Evolutionary conservation across 2,113 vertebrate species (phyloP).

Genomic region (Cichladusa arquata): DNA sequence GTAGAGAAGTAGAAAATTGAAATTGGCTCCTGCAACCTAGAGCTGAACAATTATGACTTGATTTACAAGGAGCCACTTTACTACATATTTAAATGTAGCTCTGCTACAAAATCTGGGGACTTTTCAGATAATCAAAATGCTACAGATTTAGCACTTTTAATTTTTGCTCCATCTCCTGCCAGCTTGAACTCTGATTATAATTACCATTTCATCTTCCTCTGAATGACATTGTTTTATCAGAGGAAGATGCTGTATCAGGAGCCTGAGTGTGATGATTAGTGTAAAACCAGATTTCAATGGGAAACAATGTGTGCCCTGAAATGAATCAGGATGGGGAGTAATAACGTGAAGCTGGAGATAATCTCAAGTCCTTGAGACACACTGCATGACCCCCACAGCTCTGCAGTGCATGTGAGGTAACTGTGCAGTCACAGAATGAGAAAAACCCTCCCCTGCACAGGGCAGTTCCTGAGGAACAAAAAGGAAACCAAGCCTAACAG

Average conservation of each 20-base stretch:
- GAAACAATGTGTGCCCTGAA: slow-evolving; percentile 1
- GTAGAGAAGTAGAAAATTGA: slow-evolving; percentile 59
- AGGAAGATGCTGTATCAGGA: slow-evolving; percentile 46
- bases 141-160: slow-evolving; percentile 77
- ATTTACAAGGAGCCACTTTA: slow-evolving; percentile 72
- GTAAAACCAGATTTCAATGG: background rate
- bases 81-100: slow-evolving; percentile 63
- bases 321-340: background rate
- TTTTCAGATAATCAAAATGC: slow-evolving; percentile 76
- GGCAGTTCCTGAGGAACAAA: background rate
- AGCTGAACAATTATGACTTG: slow-evolving; percentile 72
- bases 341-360: background rate
- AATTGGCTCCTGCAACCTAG: slow-evolving; percentile 45
- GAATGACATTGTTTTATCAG: slow-evolving; percentile 74
- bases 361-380: background rate
- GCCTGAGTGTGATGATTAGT: background rate
- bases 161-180: slow-evolving; percentile 73
- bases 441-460: background rate
- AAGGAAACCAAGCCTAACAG: background rate
- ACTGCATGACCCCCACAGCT: background rate
- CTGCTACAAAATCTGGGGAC: slow-evolving; percentile 68
- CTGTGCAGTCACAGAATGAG: background rate
- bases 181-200: slow-evolving; percentile 80
- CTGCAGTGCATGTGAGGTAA: background rate
- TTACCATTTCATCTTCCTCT: slow-evolving; percentile 73